A percentile compares a stretch with the other conserved stretches of the same genome.
Evolutionary conservation across 2,113 vertebrate genomes (phyloP).

Genomic region (Circaetus cinerascens): DNA sequence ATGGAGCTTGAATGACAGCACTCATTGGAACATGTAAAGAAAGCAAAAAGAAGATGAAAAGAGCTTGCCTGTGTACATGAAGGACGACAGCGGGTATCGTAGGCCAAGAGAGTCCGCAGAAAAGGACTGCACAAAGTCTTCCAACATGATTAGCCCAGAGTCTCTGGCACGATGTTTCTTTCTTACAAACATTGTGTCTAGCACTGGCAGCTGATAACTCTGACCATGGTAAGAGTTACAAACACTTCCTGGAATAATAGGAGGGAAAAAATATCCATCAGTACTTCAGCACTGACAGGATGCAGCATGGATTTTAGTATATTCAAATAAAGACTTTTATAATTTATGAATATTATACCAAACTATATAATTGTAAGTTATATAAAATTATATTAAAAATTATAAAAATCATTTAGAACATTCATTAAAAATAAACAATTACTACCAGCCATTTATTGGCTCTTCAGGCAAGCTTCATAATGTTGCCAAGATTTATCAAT

Average conservation of each 20-base stretch:
- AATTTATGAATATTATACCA: not conserved
- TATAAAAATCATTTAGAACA: not conserved
- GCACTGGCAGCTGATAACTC: slow-evolving; percentile 80
- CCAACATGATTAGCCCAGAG: slow-evolving; percentile 80
- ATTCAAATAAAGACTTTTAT: not conserved
- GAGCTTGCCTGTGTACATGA: slow-evolving; percentile 79
- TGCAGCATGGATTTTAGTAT: not conserved
- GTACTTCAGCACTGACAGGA: not conserved
- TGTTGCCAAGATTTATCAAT: not conserved
- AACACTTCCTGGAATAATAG: slow-evolving; percentile 73
- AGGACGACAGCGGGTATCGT: slow-evolving; percentile 77
- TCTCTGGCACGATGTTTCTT: slow-evolving; percentile 77
- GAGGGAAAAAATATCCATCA: not conserved
- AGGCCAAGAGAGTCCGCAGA: slow-evolving; percentile 78
- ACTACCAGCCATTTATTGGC: not conserved
- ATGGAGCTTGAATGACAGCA: not conserved
- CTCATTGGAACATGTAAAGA: not conserved
- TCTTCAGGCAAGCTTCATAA: not conserved
- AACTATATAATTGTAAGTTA: not conserved
- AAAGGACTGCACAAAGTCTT: slow-evolving; percentile 87
- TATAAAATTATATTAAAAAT: not conserved
- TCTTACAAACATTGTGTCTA: slow-evolving; percentile 88
- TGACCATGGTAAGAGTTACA: slow-evolving; percentile 45
- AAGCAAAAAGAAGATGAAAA: not conserved
- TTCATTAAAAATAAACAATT: not conserved